Conservation (phyloP, 2,113 vertebrate genomes). For the Lophius piscatorius region DNA sequence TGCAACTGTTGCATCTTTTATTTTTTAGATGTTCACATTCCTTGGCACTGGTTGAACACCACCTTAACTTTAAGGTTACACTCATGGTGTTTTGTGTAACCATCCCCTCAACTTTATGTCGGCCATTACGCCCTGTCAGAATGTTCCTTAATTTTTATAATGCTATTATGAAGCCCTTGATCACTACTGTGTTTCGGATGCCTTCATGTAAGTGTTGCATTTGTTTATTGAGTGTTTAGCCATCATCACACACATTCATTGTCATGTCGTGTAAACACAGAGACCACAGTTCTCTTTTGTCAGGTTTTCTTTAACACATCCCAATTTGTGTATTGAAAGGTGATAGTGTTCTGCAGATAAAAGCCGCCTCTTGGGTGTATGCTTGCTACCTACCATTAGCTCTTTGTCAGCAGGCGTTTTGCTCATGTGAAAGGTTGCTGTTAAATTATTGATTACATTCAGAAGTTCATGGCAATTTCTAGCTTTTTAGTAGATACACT, state of each 20-base stretch:
- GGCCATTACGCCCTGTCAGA: no score
- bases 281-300: slow-evolving; percentile 27
- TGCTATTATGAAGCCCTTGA: no score
- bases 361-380: background rate
- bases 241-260: slow-evolving; percentile 19
- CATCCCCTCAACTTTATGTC: no score
- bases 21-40: no score
- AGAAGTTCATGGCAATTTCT: background rate
- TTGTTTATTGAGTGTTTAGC: slow-evolving; percentile 13
- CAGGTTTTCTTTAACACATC: slow-evolving; percentile 20
- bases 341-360: background rate
- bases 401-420: background rate
- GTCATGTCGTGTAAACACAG: background rate
- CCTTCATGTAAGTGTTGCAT: no score
- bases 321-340: slow-evolving; percentile 7
- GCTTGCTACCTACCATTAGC: slow-evolving; percentile 8
- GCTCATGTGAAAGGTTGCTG: background rate
- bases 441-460: background rate
- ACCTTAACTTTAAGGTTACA: no score
- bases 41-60: no score
- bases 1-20: no score
- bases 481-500: background rate
- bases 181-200: no score
- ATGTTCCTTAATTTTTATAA: no score
- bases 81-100: no score